Evolutionary conservation across 1,140 invertebrate genomes (phyloP), one percentile per base, ranked within the genome.

Genomic region (Contarinia nasturtii): DNA sequence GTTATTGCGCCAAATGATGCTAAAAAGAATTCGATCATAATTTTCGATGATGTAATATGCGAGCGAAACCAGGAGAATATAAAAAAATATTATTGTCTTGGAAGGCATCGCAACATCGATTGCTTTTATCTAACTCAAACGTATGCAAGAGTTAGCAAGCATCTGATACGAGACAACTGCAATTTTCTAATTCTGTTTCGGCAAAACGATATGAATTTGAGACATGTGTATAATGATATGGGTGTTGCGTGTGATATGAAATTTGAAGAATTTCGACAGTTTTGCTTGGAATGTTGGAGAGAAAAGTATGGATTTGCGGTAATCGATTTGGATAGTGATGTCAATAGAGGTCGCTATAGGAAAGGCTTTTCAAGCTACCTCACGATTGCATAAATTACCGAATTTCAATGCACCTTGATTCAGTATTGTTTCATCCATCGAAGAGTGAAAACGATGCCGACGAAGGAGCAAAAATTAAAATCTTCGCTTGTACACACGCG

Each of bases 161-260:
- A 63, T 51, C 45, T 65, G 10, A 52, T 63, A 34, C 49, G 58
- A 20, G 60, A 64, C 51, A 68, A 64, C 58, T 50, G 53, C 34
- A 65, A 66, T 55, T 50, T 64, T 33, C 20, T 64, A 14, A 50
- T 62, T 42, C 2, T 65, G 14, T 67, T 67, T 49, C 56, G 55
- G 49, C 59, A 65, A 52, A 60, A 67, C 56, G 55, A 59, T 37
- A 51, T 54, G 8, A 67, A 68, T 54, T 45, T 65, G 10, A 60
- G 55, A 49, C 60, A 64, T 51, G 46, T 64, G 18, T 65, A 64
- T 50, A 52, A 61, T 50, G 60, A 65, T 55, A 27, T 27, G 27
- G 55, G 61, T 50, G 54, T 64, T 12, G 55, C 45, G 18, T 43
- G 50, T 7, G 59, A 60, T 49, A 60, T 61, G 54, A 33, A 40